Percentiles rank a stretch among this genome's conserved stretches.
phyloP scores from a whole-genome alignment of 2,888 invertebrate species.

The Anagyrus pseudococci region DNA sequence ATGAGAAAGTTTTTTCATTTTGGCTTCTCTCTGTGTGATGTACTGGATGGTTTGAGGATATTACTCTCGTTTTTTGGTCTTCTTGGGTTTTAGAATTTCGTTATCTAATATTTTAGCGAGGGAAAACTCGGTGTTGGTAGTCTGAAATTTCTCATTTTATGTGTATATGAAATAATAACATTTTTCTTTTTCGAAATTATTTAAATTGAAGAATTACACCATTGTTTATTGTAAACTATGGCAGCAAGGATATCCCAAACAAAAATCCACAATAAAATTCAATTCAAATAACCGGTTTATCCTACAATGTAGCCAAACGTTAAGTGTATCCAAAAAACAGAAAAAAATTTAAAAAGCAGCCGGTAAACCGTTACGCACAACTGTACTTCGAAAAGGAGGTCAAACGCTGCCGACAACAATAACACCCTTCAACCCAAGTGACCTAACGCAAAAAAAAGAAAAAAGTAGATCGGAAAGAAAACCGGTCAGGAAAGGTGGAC shows the following conservation, averaged over 20 bases:
- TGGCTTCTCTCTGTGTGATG: not conserved
- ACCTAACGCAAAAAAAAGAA: not conserved
- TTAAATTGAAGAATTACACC: no score
- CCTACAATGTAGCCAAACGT: not conserved
- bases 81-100: no score
- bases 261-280: not conserved
- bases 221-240: no score
- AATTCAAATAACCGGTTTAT: not conserved
- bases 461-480: not conserved
- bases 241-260: no score
- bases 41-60: no score
- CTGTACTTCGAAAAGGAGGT: not conserved
- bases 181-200: not conserved
- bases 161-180: no score
- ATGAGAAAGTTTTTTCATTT: slow-evolving; percentile 27
- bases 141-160: no score
- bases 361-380: not conserved
- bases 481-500: not conserved
- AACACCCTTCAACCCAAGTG: not conserved
- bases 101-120: no score
- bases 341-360: no score
- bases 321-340: no score
- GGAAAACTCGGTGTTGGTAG: no score
- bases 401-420: not conserved
- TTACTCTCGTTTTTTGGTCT: no score